Percentiles rank a stretch among this genome's conserved stretches.
phyloP scores from a whole-genome alignment of 2,113 vertebrate species.

The Malurus alboscapulatus region DNA sequence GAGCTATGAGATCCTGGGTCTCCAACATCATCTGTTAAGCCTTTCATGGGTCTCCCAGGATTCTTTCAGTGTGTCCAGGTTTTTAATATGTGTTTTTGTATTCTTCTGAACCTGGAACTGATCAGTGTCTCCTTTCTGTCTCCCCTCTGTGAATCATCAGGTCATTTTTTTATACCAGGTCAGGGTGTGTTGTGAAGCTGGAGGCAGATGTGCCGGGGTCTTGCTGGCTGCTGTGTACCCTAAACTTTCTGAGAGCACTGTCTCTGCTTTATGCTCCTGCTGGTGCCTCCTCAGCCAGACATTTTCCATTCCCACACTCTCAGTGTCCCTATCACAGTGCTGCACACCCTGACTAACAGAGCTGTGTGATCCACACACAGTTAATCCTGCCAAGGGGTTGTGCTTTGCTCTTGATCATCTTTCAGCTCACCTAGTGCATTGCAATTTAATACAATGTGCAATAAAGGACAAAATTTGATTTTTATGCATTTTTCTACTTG shows the following conservation, averaged over 20 bases:
- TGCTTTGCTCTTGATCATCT: not conserved
- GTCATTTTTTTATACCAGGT: not conserved
- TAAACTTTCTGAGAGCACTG: not conserved
- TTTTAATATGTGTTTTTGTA: not conserved
- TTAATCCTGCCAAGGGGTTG: not conserved
- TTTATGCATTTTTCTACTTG: not conserved
- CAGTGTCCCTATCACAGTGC: not conserved
- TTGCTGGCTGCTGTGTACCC: not conserved
- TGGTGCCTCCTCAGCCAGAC: not conserved
- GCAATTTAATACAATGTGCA: not conserved
- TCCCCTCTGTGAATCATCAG: not conserved
- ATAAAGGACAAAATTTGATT: not conserved
- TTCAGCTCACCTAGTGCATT: not conserved
- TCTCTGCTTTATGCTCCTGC: not conserved
- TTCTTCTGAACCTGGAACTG: not conserved
- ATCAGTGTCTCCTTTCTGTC: not conserved
- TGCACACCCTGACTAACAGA: not conserved
- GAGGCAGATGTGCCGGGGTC: not conserved
- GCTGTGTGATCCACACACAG: not conserved
- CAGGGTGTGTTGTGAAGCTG: not conserved
- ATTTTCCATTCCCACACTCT: not conserved
- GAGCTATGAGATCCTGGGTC: not conserved
- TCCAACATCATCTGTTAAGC: rapidly evolving
- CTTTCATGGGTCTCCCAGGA: not conserved
- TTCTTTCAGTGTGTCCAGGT: not conserved